Percentiles rank a stretch among this genome's conserved stretches.
Conservation (phyloP, 1,140 invertebrate genomes). For the Penaeus japonicus region DNA sequence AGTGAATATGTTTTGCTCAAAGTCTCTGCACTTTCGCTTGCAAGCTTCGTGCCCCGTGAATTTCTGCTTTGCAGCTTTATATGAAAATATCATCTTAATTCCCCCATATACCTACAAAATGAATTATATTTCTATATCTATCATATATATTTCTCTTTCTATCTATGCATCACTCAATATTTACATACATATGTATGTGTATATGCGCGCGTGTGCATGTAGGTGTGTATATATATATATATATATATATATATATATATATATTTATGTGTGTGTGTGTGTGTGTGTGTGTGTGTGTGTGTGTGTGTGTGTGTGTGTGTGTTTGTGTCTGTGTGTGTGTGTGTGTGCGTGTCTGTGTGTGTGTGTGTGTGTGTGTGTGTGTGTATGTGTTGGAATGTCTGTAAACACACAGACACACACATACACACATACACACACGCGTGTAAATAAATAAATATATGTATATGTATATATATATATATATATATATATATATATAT, state of each 20-base stretch:
- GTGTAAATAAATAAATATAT: too few relatives aligned
- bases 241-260: not conserved
- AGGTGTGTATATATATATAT: not conserved
- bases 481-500: too few relatives aligned
- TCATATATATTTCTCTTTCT: not conserved
- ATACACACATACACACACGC: too few relatives aligned
- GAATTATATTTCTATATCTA: not conserved
- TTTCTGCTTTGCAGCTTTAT: too few relatives aligned
- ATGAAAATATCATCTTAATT: too few relatives aligned
- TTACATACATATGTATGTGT: not conserved
- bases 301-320: not conserved
- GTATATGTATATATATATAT: too few relatives aligned
- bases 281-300: not conserved
- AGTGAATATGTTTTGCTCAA: too few relatives aligned
- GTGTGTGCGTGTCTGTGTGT: not conserved
- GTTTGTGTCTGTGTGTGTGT: not conserved
- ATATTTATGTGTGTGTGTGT: not conserved
- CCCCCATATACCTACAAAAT: rapidly evolving
- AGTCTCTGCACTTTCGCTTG: too few relatives aligned
- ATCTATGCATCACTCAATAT: too few relatives aligned
- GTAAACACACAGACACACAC: too few relatives aligned
- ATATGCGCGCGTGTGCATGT: not conserved
- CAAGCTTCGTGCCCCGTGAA: too few relatives aligned
- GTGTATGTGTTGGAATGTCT: not conserved
- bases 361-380: not conserved